Evolutionary conservation across 2,113 vertebrate genomes (phyloP), one percentile per base, ranked within the genome.

Genomic region (Oreocharis arfaki): DNA sequence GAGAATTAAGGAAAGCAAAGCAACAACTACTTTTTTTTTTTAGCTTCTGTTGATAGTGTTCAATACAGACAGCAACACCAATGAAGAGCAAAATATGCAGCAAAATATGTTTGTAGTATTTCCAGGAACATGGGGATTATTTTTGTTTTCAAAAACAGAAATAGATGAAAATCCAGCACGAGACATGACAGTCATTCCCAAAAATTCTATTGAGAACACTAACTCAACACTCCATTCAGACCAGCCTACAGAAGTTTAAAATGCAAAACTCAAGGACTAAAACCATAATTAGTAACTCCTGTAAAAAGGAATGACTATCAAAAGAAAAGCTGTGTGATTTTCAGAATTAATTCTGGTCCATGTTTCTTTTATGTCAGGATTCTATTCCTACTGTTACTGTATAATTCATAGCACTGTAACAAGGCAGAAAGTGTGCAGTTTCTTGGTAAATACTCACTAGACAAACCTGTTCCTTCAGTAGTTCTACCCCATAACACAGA

Each of bases 1-100:
- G 22, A 87, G 63, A 84, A 97, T 98, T 97, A 99, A 99, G 98
- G 97, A 97, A 91, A 69, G 47, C 39, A 22, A 88, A 64, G 46
- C 21, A 87, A 53, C 73, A 37, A 76, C 68, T 69, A n/a, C 6
- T 8, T 35, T 41, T 74, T 12, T 78, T 20, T 12, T 78, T 20
- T 15, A 37, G 42, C 18, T 63, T 83, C 74, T 74, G 33, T 39
- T 39, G 6, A 69, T 6, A 55, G 15, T 35, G 65, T 11, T 35
- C 4, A 11, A 59, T 64, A 57, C 5, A 70, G 33, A 69, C 22
- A 81, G 26, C 32, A 84, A n/a, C 20, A 60, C 1, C 41, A 89
- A 37, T 0, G 5, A 75, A 28, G 16, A 60, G 6, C 4, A 87
- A 82, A 84, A 61, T 22, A 33, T 50, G 49, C 22, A 85, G 37